Percentiles rank a stretch among this genome's conserved stretches.
These are phyloP conservation scores for Molorchus minor DNA, from an alignment of 2,888 invertebrate species.

Conservation along the genomic window DNA sequence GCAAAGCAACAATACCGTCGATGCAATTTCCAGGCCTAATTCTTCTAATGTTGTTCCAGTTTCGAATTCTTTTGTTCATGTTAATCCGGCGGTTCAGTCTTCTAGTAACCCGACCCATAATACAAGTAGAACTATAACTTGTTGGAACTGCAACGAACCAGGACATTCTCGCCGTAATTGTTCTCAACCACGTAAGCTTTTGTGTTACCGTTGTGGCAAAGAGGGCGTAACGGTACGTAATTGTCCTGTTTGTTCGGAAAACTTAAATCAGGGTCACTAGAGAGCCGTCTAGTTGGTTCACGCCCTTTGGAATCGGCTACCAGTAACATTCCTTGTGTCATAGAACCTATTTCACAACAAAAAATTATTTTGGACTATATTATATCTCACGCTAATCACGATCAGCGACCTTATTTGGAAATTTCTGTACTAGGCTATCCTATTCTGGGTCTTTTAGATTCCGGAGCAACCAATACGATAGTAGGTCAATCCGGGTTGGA, in stretches of 20 bases:
- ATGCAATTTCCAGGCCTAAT: too few species aligned
- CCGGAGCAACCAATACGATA: constrained; percentile 1
- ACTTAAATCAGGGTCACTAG: not conserved
- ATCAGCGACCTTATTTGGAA: not conserved
- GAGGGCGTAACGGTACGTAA: not conserved
- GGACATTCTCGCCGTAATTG: not conserved
- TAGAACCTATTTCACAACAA: not conserved
- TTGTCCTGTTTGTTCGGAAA: not conserved
- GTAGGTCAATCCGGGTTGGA: not conserved
- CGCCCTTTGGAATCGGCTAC: not conserved
- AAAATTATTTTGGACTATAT: not conserved
- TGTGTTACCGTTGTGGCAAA: not conserved
- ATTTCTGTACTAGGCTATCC: not conserved
- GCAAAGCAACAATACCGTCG: too few species aligned
- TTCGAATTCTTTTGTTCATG: too few species aligned
- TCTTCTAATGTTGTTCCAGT: too few species aligned
- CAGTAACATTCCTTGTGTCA: too few species aligned
- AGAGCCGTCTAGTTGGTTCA: not conserved
- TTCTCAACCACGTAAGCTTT: not conserved
- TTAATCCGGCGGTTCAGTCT: too few species aligned
- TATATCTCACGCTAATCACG: not conserved
- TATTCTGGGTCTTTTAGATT: too few species aligned
- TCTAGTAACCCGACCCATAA: too few species aligned
- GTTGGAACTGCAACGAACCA: constrained; percentile 6
- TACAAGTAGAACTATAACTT: not conserved